Conservation (phyloP, 2,888 invertebrate species). For the Neocrepidodera transversa region DNA sequence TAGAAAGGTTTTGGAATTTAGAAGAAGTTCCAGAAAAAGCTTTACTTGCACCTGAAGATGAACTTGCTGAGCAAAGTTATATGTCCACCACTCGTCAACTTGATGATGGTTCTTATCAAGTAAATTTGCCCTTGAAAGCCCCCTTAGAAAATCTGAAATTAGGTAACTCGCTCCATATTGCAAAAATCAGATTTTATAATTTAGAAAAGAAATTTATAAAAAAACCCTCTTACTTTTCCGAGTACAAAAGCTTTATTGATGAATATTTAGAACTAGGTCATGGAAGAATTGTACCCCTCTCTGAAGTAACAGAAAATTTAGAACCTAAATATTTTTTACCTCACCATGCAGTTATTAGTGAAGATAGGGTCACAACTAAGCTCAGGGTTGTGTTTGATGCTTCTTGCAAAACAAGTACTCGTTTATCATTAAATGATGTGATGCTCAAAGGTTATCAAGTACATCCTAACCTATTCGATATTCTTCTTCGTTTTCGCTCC, state of each 20-base stretch:
- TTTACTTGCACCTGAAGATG: not conserved
- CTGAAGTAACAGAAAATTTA: not conserved
- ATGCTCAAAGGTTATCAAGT: constrained; percentile 6
- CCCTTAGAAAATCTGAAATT: not conserved
- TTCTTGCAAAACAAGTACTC: constrained; percentile 26
- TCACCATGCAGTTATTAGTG: constrained; percentile 29
- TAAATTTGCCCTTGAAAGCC: constrained; percentile 4
- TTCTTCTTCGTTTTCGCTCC: not conserved
- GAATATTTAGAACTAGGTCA: constrained; percentile 11
- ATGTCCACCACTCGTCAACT: not conserved
- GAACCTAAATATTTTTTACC: constrained; percentile 30
- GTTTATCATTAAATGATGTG: constrained; percentile 28
- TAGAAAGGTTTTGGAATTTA: constrained; percentile 5
- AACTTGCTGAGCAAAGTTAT: not conserved
- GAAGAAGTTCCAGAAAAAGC: not conserved
- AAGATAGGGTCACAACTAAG: constrained; percentile 34
- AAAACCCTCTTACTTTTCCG: not conserved
- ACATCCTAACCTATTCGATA: constrained; percentile 8
- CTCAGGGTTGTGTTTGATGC: constrained; percentile 33
- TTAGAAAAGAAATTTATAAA: constrained; percentile 2
- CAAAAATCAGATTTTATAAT: not conserved
- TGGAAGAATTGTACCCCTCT: constrained; percentile 1
- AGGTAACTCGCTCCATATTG: not conserved
- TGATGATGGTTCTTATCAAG: not conserved
- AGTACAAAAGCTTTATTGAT: constrained; percentile 11